phyloP scores from a whole-genome alignment of 2,113 vertebrate genomes.

The Sterrhoptilus dennistouni region DNA sequence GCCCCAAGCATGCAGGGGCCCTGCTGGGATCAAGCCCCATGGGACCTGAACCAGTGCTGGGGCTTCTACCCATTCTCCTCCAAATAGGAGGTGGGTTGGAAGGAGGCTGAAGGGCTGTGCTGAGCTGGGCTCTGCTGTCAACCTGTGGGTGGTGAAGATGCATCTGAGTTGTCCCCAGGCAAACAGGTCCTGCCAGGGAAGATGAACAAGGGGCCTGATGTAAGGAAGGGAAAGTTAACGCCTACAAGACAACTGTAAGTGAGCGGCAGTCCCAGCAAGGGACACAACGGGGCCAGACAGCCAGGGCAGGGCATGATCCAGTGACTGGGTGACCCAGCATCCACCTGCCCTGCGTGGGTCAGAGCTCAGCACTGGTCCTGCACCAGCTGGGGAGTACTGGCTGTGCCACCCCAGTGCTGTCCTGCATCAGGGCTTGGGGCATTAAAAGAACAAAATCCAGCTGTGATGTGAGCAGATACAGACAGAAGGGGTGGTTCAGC shows the following conservation, averaged over 20 bases:
- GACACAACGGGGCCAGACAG: background rate
- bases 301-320: background rate
- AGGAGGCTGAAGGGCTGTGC: background rate
- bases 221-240: background rate
- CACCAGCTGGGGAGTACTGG: background rate
- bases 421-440: fast-evolving
- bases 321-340: background rate
- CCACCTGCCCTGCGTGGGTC: fast-evolving
- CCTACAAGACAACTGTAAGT: fast-evolving
- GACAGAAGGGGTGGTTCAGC: background rate
- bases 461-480: background rate
- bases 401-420: fast-evolving
- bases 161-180: background rate
- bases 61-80: background rate
- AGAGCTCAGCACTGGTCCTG: background rate
- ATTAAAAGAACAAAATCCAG: background rate
- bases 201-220: background rate
- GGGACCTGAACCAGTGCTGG: fast-evolving
- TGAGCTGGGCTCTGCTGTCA: background rate
- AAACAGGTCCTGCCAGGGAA: background rate
- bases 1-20: fast-evolving
- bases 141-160: background rate
- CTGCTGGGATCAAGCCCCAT: background rate
- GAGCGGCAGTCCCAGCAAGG: fast-evolving
- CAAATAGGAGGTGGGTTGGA: background rate